phyloP scores from a whole-genome alignment of 2,888 invertebrate species.

The Drosophila anomelani region DNA sequence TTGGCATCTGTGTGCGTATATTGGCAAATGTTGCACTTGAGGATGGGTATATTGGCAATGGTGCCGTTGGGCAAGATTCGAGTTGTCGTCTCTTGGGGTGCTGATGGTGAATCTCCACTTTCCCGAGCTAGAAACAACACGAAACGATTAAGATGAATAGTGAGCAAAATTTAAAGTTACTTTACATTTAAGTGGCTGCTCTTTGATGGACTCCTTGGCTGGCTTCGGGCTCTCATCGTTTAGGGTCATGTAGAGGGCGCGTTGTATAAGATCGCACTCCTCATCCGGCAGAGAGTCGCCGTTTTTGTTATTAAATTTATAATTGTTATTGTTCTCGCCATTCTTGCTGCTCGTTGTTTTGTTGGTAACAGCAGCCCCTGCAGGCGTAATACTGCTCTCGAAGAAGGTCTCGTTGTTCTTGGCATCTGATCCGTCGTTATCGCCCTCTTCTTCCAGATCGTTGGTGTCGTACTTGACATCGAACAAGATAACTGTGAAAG shows the following conservation, averaged over 20 bases:
- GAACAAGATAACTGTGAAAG: slow-evolving; percentile 64
- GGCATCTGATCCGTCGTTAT: slow-evolving; percentile 73
- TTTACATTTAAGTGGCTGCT: slow-evolving; percentile 42
- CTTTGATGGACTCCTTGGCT: slow-evolving; percentile 52
- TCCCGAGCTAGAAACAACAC: slow-evolving; percentile 11
- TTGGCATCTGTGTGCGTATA: slow-evolving; percentile 61
- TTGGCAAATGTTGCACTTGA: slow-evolving; percentile 65
- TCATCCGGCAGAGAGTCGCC: slow-evolving; percentile 52
- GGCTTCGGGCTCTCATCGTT: slow-evolving; percentile 48
- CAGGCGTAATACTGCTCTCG: slow-evolving; percentile 67
- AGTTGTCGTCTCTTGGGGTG: background rate
- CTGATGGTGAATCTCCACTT: background rate
- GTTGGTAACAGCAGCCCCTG: slow-evolving; percentile 11
- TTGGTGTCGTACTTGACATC: slow-evolving; percentile 73
- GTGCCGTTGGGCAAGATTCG: slow-evolving; percentile 27
- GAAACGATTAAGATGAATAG: background rate
- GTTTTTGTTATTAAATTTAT: slow-evolving; percentile 67
- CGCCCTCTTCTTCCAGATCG: slow-evolving; percentile 70
- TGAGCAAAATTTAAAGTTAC: accelerated
- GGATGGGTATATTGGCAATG: slow-evolving; percentile 52
- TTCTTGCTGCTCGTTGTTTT: slow-evolving; percentile 15
- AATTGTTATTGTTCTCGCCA: slow-evolving; percentile 69
- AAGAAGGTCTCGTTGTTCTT: slow-evolving; percentile 73
- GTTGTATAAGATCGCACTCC: slow-evolving; percentile 67
- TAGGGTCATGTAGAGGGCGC: slow-evolving; percentile 72